Base-by-base conservation (phyloP, 2,888 invertebrate species). In the Drosophila neonasuta region DNA sequence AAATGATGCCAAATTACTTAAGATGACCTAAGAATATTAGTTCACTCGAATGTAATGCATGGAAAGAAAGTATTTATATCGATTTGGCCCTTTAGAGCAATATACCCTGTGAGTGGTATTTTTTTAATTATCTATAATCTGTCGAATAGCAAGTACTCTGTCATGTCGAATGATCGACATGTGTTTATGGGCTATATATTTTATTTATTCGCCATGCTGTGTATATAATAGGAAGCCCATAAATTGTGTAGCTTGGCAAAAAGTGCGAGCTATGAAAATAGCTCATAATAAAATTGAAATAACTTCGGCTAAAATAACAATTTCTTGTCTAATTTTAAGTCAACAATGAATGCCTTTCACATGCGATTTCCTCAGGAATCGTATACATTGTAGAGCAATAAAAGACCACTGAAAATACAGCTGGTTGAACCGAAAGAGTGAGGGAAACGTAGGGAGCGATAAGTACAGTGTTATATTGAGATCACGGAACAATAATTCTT, bases 151-250 rank as follows among this genome's bases (percentile, higher is more conserved):
- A 49, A 50, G 50, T 45, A 64, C 64, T 29, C 45, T 71, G 54
- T 54, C 68, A 55, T 68, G 63, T 59, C 42, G 60, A 56, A 55
- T 59, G 68, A 73, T 73, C 57, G 72, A 72, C 72, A 72, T 69
- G 51, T 73, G 69, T 72, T 72, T 72, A 69, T 65, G 57, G 30
- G 45, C 56, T 20, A 63, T 68, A 56, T 68, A 55, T 36, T 54
- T 56, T 62, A 56, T 62, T 62, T 62, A 62, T 62, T 15, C 24
- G 44, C n/a, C 41, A 44, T 62, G 46, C 55, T 64, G 42, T 74
- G 54, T 64, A 42, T 48, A 68, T 60, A n/a, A 63, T 58, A 60
- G 62, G 46, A 54, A 71, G 48, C 59, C 50, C 71, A 60, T 74
- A 68, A 74, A 74, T 68, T 67, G 50, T 48, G 54, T 63, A 46